Percentiles rank a stretch among this genome's conserved stretches.
These are phyloP conservation scores for Otus sunia DNA, from an alignment of 2,113 vertebrate species.

Conservation along the genomic window DNA sequence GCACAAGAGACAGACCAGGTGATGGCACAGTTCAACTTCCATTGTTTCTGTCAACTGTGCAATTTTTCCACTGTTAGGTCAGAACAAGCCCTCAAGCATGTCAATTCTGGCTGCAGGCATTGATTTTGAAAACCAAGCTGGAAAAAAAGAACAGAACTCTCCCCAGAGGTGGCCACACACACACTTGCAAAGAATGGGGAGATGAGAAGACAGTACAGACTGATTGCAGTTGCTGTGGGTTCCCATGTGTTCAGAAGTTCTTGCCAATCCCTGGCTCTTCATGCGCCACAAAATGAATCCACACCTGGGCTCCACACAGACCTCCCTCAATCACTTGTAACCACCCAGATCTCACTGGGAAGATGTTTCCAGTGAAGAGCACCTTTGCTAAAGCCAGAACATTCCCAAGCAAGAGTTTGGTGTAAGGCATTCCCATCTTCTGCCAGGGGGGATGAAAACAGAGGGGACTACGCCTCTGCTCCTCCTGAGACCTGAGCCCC, in stretches of 20 bases:
- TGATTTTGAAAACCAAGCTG: background rate
- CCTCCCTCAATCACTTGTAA: background rate
- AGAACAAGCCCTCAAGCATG: background rate
- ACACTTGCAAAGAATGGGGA: background rate
- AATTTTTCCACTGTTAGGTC: background rate
- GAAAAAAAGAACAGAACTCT: background rate
- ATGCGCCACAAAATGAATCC: background rate
- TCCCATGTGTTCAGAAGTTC: background rate
- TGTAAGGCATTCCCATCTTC: background rate
- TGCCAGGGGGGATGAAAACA: background rate
- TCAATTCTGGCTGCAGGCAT: background rate
- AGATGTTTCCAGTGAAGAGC: background rate
- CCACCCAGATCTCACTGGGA: background rate
- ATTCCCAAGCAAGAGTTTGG: background rate
- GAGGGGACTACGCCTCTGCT: background rate
- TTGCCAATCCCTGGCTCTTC: background rate
- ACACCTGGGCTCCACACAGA: background rate
- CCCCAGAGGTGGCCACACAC: background rate
- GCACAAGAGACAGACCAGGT: background rate
- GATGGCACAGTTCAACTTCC: background rate
- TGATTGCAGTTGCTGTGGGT: background rate
- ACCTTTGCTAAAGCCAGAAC: background rate
- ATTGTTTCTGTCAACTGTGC: background rate
- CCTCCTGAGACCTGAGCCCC: background rate
- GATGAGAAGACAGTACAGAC: rapidly evolving